phyloP scores from a whole-genome alignment of 2,113 vertebrate species.

The Puffinus mauretanicus region DNA sequence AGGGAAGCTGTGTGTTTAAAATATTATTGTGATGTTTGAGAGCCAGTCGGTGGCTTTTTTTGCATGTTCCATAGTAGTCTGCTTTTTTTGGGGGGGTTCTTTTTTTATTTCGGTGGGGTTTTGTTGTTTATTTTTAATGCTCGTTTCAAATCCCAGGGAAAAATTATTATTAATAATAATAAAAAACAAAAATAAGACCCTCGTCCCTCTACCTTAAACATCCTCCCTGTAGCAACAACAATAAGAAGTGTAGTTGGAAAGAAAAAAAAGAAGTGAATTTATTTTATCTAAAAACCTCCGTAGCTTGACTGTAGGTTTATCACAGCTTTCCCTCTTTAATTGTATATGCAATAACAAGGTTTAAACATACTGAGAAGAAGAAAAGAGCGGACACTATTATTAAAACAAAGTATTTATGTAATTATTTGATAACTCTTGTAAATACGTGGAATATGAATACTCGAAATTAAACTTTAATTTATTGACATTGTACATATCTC shows the following conservation, averaged over 20 bases:
- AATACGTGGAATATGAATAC: constrained; percentile 95
- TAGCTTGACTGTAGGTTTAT: constrained; percentile 59
- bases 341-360: constrained; percentile 89
- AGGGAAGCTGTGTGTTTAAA: constrained; percentile 70
- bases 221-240: background rate
- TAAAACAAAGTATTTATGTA: constrained; percentile 99
- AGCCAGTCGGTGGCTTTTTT: constrained; percentile 63
- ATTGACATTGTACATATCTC: constrained; percentile 93
- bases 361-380: constrained; percentile 76
- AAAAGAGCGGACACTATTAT: constrained; percentile 83
- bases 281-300: constrained; percentile 64
- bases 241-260: constrained; percentile 43
- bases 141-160: constrained; percentile 66
- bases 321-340: constrained; percentile 59
- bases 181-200: background rate
- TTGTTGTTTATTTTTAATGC: constrained; percentile 51
- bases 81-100: background rate
- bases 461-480: constrained; percentile 97
- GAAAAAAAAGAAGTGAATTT: constrained; percentile 41
- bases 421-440: constrained; percentile 99
- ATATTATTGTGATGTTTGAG: constrained; percentile 70
- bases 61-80: constrained; percentile 78
- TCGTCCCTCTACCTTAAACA: constrained; percentile 4
- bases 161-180: background rate
- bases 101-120: constrained; percentile 49